Conservation (phyloP, 2,888 invertebrate genomes). For the Epirrhoe tristata region DNA sequence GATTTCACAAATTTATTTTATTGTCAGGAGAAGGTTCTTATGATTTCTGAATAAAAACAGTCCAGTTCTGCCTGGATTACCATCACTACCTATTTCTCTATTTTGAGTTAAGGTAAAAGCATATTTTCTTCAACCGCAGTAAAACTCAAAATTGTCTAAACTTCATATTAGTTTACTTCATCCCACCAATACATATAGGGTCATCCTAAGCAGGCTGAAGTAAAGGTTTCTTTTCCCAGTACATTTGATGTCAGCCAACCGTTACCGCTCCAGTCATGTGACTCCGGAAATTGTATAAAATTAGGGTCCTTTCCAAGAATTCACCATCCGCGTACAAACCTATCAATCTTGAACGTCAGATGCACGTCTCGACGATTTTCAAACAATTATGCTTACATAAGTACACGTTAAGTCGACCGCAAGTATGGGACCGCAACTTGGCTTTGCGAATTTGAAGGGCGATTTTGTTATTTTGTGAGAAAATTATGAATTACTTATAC, state of each 20-base stretch:
- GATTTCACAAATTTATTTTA: too few species aligned
- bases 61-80: too few species aligned
- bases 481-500: neutral
- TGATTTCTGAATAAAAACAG: too few species aligned
- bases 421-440: constrained; percentile 49
- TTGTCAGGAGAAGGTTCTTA: too few species aligned
- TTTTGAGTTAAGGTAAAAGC: too few species aligned
- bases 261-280: neutral
- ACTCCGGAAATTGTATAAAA: constrained; percentile 9
- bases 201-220: neutral
- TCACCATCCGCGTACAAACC: constrained; percentile 55
- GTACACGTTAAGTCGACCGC: constrained; percentile 67
- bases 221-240: neutral
- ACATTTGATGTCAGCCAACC: neutral
- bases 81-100: too few species aligned
- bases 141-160: neutral
- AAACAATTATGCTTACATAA: constrained; percentile 78
- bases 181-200: neutral
- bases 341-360: constrained; percentile 78
- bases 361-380: constrained; percentile 73
- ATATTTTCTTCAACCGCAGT: too few species aligned
- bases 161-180: too few species aligned
- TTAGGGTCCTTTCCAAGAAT: constrained; percentile 48
- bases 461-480: constrained; percentile 36
- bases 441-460: constrained; percentile 40